Evolutionary conservation across 2,888 invertebrate species (phyloP).

Genomic region (Gortyna flavago): DNA sequence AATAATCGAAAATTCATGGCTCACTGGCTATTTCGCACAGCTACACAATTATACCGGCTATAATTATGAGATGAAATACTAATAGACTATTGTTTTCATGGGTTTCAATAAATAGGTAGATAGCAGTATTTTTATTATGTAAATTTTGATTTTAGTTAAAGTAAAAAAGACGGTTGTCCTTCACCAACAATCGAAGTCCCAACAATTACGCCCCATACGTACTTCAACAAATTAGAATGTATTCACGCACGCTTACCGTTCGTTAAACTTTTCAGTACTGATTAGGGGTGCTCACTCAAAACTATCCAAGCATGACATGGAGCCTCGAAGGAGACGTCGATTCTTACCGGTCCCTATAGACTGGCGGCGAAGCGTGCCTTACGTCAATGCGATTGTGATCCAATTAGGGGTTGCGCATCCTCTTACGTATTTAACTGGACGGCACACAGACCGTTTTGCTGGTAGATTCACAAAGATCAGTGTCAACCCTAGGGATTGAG

Average conservation of each 20-base stretch:
- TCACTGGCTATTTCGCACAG: constrained; percentile 12
- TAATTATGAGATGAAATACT: constrained; percentile 22
- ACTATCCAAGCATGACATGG: constrained; percentile 74
- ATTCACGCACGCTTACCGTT: constrained; percentile 66
- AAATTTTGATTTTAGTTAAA: background rate
- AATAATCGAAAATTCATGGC: constrained; percentile 40
- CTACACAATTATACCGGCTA: constrained; percentile 11
- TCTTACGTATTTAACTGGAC: constrained; percentile 86
- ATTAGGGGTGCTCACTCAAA: constrained; percentile 69
- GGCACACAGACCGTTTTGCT: constrained; percentile 79
- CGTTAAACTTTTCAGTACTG: constrained; percentile 67
- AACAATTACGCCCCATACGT: constrained; percentile 32
- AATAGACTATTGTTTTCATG: background rate
- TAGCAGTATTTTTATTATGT: background rate
- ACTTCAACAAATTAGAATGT: constrained; percentile 53
- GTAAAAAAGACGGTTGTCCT: background rate
- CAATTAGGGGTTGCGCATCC: constrained; percentile 87
- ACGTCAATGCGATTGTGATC: constrained; percentile 86
- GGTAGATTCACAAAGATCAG: constrained; percentile 69
- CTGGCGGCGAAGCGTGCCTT: constrained; percentile 77
- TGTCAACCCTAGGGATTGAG: constrained; percentile 62
- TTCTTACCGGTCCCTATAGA: constrained; percentile 74
- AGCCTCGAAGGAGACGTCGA: constrained; percentile 74
- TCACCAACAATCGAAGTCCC: constrained; percentile 16
- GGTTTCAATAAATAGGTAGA: background rate